These are phyloP conservation scores for Ailurus styani DNA, from an alignment of 2,113 vertebrate species.

Conservation along the genomic window DNA sequence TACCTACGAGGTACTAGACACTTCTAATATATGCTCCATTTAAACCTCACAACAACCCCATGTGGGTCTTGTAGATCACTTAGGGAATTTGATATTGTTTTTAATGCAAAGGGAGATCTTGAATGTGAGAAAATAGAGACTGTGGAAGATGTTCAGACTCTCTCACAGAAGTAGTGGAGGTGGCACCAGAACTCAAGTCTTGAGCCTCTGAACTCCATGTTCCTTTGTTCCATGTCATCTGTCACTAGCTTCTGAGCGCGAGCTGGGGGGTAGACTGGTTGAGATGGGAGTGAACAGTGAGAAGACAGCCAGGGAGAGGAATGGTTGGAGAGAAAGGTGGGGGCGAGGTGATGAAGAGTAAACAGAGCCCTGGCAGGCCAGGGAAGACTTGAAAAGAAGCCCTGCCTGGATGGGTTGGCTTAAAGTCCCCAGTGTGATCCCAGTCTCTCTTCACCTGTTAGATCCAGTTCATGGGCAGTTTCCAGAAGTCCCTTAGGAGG, in stretches of 20 bases:
- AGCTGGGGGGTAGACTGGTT: neutral
- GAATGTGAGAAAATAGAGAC: neutral
- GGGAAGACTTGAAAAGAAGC: neutral
- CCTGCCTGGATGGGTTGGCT: neutral
- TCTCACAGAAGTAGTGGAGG: neutral
- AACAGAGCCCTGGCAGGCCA: neutral
- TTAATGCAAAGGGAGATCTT: neutral
- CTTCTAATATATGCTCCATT: neutral
- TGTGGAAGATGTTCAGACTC: neutral
- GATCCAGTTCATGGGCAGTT: neutral
- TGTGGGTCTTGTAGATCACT: neutral
- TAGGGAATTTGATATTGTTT: neutral
- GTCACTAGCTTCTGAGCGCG: neutral
- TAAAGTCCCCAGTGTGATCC: neutral
- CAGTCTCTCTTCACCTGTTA: neutral
- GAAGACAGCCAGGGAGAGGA: neutral
- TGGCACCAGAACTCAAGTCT: neutral
- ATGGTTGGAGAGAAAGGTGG: neutral
- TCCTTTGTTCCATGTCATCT: neutral
- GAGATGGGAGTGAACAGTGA: slow-evolving; percentile 67
- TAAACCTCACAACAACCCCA: neutral
- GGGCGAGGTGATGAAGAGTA: neutral
- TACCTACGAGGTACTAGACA: neutral
- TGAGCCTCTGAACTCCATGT: neutral
- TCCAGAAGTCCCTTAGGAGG: neutral